phyloP scores from a whole-genome alignment of 1,140 invertebrate species.

The Solenopsis invicta region DNA sequence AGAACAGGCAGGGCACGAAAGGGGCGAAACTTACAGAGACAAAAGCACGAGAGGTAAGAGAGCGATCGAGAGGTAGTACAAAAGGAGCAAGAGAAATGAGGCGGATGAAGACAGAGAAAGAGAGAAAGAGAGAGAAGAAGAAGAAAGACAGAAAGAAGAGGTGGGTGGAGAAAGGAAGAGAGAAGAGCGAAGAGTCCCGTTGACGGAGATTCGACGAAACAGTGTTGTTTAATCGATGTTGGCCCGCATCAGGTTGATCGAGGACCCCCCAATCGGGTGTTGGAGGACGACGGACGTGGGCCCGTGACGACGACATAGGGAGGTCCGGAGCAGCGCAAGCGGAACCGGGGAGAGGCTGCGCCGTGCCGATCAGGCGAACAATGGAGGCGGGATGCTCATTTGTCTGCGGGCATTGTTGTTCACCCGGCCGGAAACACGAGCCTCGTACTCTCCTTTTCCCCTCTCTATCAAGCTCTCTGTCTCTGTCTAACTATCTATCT shows the following conservation, averaged over 20 bases:
- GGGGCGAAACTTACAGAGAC: constrained; percentile 25
- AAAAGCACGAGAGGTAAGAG: constrained; percentile 33
- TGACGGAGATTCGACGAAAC: constrained; percentile 84
- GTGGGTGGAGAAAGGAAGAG: not conserved
- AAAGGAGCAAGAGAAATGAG: constrained; percentile 53
- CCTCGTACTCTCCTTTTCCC: constrained; percentile 75
- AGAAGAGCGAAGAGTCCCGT: constrained; percentile 56
- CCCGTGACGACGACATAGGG: constrained; percentile 62
- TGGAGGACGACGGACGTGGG: constrained; percentile 57
- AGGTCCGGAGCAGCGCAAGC: constrained; percentile 63
- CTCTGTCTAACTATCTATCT: constrained; percentile 49
- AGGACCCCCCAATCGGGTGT: constrained; percentile 82
- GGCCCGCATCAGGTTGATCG: constrained; percentile 86
- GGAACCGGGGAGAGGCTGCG: constrained; percentile 76
- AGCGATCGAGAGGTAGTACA: constrained; percentile 54
- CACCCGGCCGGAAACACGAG: constrained; percentile 85
- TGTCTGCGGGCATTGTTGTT: constrained; percentile 87
- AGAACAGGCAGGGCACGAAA: constrained; percentile 27
- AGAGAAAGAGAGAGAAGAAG: not conserved
- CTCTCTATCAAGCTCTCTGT: constrained; percentile 65
- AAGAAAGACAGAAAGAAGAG: not conserved
- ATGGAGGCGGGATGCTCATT: constrained; percentile 87
- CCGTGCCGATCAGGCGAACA: constrained; percentile 85
- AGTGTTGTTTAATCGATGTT: constrained; percentile 84
- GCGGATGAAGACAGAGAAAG: not conserved